Conservation (phyloP, 2,888 invertebrate genomes). For the Chaetogeoica ovagalla region DNA sequence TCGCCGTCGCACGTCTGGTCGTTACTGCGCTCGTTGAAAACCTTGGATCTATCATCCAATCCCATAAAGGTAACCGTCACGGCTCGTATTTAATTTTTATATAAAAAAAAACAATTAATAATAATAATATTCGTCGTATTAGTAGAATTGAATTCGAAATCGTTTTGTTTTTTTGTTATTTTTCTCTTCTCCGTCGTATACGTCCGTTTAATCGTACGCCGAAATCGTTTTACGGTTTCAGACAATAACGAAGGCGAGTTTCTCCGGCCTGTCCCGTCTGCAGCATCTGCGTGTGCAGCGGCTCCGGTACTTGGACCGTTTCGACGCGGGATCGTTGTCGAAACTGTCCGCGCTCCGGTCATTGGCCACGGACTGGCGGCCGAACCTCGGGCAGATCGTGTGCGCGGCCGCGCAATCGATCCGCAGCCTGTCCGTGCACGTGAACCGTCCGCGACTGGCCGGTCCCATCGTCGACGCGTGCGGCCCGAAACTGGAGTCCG, state of each 20-base stretch:
- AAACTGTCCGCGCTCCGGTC: slow-evolving; percentile 61
- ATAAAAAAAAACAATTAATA: no score
- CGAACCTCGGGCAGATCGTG: slow-evolving; percentile 76
- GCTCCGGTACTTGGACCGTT: slow-evolving; percentile 71
- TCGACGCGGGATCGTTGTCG: slow-evolving; percentile 76
- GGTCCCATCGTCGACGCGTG: slow-evolving; percentile 77
- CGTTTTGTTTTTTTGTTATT: no score
- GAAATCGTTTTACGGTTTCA: slow-evolving; percentile 58
- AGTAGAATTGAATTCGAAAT: no score
- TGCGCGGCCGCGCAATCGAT: slow-evolving; percentile 71
- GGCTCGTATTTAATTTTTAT: no score
- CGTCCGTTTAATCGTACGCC: no score
- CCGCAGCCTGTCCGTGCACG: slow-evolving; percentile 74
- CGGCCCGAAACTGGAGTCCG: slow-evolving; percentile 73
- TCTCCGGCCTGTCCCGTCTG: slow-evolving; percentile 71
- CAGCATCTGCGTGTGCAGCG: slow-evolving; percentile 76
- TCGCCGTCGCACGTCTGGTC: slow-evolving; percentile 77
- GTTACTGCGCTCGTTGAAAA: slow-evolving; percentile 71
- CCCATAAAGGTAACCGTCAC: slow-evolving; percentile 66
- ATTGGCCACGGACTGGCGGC: slow-evolving; percentile 61
- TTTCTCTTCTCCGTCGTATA: no score
- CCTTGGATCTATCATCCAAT: slow-evolving; percentile 79
- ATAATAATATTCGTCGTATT: no score
- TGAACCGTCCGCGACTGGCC: slow-evolving; percentile 73
- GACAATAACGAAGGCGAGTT: slow-evolving; percentile 72